A percentile compares a stretch with the other conserved stretches of the same genome.
These are phyloP conservation scores for Sciurus vulgaris DNA, from an alignment of 2,797 vertebrate genomes.

Conservation along the genomic window DNA sequence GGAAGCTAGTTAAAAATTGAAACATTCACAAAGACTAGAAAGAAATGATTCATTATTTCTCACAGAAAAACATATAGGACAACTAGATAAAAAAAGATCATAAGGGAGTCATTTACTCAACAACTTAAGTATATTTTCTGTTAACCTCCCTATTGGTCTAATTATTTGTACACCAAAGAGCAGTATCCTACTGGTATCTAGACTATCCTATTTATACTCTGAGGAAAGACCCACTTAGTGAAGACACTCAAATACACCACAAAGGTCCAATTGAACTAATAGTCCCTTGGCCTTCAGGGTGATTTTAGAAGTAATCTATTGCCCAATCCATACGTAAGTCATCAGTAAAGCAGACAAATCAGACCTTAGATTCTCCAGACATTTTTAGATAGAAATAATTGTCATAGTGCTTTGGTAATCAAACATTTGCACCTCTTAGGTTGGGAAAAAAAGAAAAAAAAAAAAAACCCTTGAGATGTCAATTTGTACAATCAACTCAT, in stretches of 20 bases:
- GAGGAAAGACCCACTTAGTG: not conserved
- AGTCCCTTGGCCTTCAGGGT: not conserved
- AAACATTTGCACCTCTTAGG: conserved; percentile 31
- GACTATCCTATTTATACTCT: not conserved
- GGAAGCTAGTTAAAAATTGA: not conserved
- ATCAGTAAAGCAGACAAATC: not conserved
- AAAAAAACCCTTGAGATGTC: not conserved
- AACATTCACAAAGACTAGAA: conserved; percentile 32
- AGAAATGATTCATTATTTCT: conserved; percentile 39
- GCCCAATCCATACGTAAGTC: not conserved
- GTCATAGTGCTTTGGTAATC: not conserved
- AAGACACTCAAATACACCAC: not conserved
- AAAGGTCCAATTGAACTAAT: not conserved
- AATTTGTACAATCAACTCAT: not conserved
- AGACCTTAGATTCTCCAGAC: not conserved
- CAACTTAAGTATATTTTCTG: conserved; percentile 7
- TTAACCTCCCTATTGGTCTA: conserved; percentile 62
- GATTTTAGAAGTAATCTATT: not conserved
- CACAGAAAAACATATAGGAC: not conserved
- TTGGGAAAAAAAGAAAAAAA: not conserved
- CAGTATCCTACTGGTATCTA: not conserved
- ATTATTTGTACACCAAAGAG: conserved; percentile 56
- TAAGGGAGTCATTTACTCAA: not conserved
- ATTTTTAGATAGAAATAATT: not conserved
- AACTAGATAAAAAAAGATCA: conserved; percentile 41